Base-by-base conservation (phyloP, 2,797 vertebrate genomes). In the Neosilurus mollespiculum region DNA sequence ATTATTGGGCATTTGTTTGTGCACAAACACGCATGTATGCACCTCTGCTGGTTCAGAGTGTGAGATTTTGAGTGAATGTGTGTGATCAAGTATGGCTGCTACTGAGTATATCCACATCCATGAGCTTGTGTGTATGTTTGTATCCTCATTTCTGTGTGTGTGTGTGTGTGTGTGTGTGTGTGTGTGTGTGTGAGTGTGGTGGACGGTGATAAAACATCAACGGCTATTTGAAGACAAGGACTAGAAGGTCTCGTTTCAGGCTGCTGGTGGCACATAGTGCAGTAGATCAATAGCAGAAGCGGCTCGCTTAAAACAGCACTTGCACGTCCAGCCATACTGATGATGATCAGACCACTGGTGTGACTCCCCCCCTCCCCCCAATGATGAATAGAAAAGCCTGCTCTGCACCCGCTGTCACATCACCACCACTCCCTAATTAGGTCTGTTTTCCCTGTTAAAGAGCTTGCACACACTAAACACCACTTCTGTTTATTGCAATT, bases 401-500 rank as follows among this genome's bases (percentile, higher is more conserved):
- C 93, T 92, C 90, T 89, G 92, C 92, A 89, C 70, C 89, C 91
- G 92, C 92, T 94, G 94, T 93, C 94, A 94, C 93, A 94, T 75
- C 75, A 37, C 64, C 76, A 75, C 81, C 76, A 62, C 69, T 71
- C 93, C 91, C 95, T 97, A 97, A 98, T 98, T 97, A 97, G 95
- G 94, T 94, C 93, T 94, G 94, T 95, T 96, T 95, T 94, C 92
- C 91, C 91, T 94, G 93, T 94, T 94, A 93, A 94, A 95, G 92
- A 93, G 93, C 94, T 93, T 93, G 94, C 92, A 43, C 94, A 91
- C 93, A 93, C 95, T 96, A 96, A 96, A 96, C 95, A 96, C 92
- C 94, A 94, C 94, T 96, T 93, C 94, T 95, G 95, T 95, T 95
- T 95, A 96, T 95, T 95, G 95, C 96, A 97, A 97, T 98, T 96